Evolutionary conservation across 2,113 vertebrate genomes (phyloP), one percentile per base, ranked within the genome.

Genomic region (Peromyscus californicus): DNA sequence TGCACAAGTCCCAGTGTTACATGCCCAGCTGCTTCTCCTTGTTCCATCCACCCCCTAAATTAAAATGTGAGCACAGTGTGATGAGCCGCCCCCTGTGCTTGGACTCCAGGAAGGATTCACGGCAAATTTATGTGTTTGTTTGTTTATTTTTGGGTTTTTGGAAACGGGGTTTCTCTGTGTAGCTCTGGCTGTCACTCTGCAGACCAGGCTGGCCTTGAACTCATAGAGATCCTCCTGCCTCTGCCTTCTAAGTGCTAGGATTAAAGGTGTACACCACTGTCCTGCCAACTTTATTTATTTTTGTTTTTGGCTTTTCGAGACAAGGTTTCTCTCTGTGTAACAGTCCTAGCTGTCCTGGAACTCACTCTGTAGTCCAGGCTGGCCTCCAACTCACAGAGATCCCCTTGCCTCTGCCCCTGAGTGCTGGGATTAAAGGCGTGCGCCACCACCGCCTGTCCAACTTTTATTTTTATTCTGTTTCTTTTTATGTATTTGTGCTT

Each of bases 381-480:
- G 9, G 6, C 63, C 26, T 65, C 7, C 9, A 65, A 65, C 63
- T 65, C 57, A 59, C 57, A 19, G 57, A 59, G 57, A 59, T 17
- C 15, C 57, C 0, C 70, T 7, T 72, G 36, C 17, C 70, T 72
- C 36, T 72, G 16, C 16, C 36, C 36, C 36, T 19, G 3, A 72
- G 36, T 72, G 17, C 19, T 39, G 70, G 70, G 70, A 72, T 72
- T 72, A 39, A 39, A 72, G 36, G n/a, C 2, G 3, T 72, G 70
- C 5, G 4, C 65, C 70, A 10, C 17, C 36, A 2, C 26, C 0
- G 9, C 2, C 24, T 42, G 0, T 16, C 89, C 57, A 45, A 39
- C 67, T 48, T 65, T 42, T 89, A 48, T 48, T 29, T 29, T 48
- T 45, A 29, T 48, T 48, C 5, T 76, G 26, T 48, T 76, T 42